phyloP scores from a whole-genome alignment of 2,888 invertebrate species.

The Ornithoptera priamus region DNA sequence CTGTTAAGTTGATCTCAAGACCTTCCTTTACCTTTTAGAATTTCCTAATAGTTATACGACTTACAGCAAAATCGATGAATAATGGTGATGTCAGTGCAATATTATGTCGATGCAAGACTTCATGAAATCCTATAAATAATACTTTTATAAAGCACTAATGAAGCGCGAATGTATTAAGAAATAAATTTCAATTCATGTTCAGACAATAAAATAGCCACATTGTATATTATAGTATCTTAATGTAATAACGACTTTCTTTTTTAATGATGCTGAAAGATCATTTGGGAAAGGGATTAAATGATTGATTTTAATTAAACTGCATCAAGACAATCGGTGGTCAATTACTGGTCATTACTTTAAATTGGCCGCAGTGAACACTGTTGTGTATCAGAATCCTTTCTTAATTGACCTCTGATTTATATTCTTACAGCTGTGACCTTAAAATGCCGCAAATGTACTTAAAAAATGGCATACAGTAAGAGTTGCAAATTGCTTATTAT shows the following conservation, averaged over 20 bases:
- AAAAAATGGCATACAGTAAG: neutral
- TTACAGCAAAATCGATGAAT: too few relatives aligned
- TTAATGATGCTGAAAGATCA: slow-evolving; percentile 4
- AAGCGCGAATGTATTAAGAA: too few relatives aligned
- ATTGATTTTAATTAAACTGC: slow-evolving; percentile 61
- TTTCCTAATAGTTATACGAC: too few relatives aligned
- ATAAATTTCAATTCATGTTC: too few relatives aligned
- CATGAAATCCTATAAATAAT: too few relatives aligned
- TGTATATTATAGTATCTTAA: neutral
- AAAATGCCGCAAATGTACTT: neutral
- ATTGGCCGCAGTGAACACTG: slow-evolving; percentile 22
- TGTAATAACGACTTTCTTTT: neutral
- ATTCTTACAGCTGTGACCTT: neutral
- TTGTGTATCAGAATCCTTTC: slow-evolving; percentile 18
- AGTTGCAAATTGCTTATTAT: too few relatives aligned
- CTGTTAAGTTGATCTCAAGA: too few relatives aligned
- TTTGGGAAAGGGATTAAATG: slow-evolving; percentile 41
- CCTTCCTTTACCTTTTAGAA: too few relatives aligned
- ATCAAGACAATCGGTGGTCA: slow-evolving; percentile 54
- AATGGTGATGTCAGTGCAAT: too few relatives aligned
- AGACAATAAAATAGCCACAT: neutral
- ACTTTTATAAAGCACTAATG: too few relatives aligned
- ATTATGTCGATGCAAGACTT: too few relatives aligned
- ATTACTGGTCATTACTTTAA: slow-evolving; percentile 43
- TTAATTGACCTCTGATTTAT: slow-evolving; percentile 15